phyloP scores from a whole-genome alignment of 2,888 invertebrate genomes.

The Anaspis maculata region DNA sequence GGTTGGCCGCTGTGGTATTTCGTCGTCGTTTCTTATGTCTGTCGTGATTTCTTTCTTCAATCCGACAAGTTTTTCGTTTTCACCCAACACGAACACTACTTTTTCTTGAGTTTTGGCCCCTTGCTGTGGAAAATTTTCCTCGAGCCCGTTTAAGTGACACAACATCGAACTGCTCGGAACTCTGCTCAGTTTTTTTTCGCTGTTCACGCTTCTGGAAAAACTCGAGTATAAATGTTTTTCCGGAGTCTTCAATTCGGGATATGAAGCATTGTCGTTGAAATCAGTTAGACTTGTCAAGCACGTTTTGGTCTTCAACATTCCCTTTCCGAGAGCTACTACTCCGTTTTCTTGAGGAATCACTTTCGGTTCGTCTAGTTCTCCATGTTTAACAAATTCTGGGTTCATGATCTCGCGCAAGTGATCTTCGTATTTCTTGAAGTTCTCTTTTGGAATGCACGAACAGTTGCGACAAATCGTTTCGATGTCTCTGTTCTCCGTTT shows the following conservation, averaged over 20 bases:
- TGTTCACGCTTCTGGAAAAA: slow-evolving; percentile 21
- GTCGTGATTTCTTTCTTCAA: slow-evolving; percentile 6
- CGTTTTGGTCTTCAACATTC: slow-evolving; percentile 14
- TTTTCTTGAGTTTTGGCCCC: slow-evolving; percentile 15
- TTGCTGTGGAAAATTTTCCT: slow-evolving; percentile 2
- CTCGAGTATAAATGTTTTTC: no score
- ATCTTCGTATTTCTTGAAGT: slow-evolving; percentile 34
- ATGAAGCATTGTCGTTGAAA: neutral
- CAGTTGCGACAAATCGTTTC: slow-evolving; percentile 30
- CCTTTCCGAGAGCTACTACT: slow-evolving; percentile 1
- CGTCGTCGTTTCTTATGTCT: no score
- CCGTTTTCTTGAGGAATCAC: neutral
- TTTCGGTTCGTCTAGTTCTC: slow-evolving; percentile 7
- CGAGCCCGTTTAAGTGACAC: slow-evolving; percentile 18
- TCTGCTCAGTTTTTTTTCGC: slow-evolving; percentile 16
- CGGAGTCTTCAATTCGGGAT: slow-evolving; percentile 11
- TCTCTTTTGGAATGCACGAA: slow-evolving; percentile 33
- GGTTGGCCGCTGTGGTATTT: slow-evolving; percentile 6
- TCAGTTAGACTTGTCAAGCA: slow-evolving; percentile 11
- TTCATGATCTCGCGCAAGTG: slow-evolving; percentile 28
- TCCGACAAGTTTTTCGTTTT: slow-evolving; percentile 49
- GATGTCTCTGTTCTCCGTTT: slow-evolving; percentile 34
- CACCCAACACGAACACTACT: slow-evolving; percentile 64
- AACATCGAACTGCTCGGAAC: slow-evolving; percentile 23
- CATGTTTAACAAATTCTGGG: slow-evolving; percentile 7